Evolutionary conservation across 1,140 invertebrate species (phyloP), one percentile per base, ranked within the genome.

Genomic region (Bradynema listronoti): DNA sequence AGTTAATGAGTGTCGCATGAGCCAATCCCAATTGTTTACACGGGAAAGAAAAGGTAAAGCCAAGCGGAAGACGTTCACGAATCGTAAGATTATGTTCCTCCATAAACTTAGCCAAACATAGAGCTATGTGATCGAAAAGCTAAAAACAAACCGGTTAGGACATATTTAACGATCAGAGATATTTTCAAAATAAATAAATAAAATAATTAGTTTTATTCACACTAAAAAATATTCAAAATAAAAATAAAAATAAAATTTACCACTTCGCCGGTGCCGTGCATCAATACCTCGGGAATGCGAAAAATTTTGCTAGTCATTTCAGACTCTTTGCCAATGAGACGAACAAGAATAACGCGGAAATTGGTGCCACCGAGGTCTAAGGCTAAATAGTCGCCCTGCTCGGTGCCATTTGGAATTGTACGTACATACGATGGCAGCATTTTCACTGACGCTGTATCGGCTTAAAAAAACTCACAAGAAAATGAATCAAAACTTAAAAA

Each of bases 41-140:
- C 0, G 95, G 95, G 79, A 99, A 99, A 71, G 91, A 96, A 80
- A 99, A 99, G 0, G 95, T 99, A 78, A 99, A 99, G 1, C 94
- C 95, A 22, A 99, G 82, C 0, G 93, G 91, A 24, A 99, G 80
- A 42, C 85, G 80, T 68, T 89, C 84, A 22, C 86, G 79, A 45
- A 81, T 73, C 45, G 88, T 82, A 27, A 86, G 82, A 58, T 91
- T 86, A 52, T 83, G 74, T 27, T 80, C 78, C 77, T 88, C 87
- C 80, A 95, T 88, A 79, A 99, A 98, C 61, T 87, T 86, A 1
- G 88, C 86, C 70, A 98, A 83, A 82, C 93, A 98, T 68, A 91
- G 87, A 34, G 94, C 94, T 68, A 99, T 98, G 80, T 98, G 92
- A 80, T 98, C 93, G 81, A 99, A 98, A n/a, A 98, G 82, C 81